These are phyloP conservation scores for Pediacus dermestoides DNA, from an alignment of 2,888 invertebrate species.

Conservation along the genomic window DNA sequence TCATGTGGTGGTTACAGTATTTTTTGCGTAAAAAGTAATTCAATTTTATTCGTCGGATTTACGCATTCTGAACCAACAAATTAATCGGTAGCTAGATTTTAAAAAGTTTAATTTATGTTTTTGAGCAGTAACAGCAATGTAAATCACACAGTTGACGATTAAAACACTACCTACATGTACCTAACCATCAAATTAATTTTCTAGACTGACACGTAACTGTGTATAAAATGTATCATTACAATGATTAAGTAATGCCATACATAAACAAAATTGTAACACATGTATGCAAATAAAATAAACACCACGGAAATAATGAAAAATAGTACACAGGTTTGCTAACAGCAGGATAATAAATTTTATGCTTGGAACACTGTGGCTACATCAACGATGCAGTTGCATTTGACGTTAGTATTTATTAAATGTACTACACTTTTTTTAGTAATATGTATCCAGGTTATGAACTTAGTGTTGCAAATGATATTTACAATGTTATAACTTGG, in stretches of 20 bases:
- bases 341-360: background rate
- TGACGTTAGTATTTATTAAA: constrained; percentile 2
- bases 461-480: background rate
- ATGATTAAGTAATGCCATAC: constrained; percentile 21
- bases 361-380: constrained; percentile 1
- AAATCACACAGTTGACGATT: no score
- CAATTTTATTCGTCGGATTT: no score
- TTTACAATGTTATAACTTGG: no score
- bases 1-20: no score
- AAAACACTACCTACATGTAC: no score
- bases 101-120: no score
- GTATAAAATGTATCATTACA: constrained; percentile 18
- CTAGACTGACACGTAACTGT: no score
- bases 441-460: background rate
- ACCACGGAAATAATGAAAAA: constrained; percentile 1
- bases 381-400: constrained; percentile 3
- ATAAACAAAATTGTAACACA: constrained; percentile 18
- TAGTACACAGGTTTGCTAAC: background rate
- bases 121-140: no score
- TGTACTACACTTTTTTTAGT: background rate
- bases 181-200: no score
- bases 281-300: constrained; percentile 8
- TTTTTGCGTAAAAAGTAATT: no score
- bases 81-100: no score
- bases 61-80: no score